Evolutionary conservation across 2,113 vertebrate genomes (phyloP), one percentile per base, ranked within the genome.

Genomic region (Alaudala cheleensis): DNA sequence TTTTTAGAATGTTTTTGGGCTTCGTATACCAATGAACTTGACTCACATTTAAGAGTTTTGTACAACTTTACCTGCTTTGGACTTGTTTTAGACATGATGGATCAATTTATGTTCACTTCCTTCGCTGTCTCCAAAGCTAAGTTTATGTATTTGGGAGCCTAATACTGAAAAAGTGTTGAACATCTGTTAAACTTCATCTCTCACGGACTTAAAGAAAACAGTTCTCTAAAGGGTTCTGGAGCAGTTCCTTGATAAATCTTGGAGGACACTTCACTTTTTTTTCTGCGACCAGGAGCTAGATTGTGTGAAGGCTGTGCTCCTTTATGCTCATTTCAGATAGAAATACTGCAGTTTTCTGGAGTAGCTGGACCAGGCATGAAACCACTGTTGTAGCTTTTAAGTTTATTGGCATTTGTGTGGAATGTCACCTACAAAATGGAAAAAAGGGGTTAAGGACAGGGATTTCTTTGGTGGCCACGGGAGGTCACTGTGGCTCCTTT

Each of bases 401-500:
- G 18, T 85, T 92, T 53, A 39, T 82, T 57, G 50, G 22, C 6
- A 2, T 73, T 86, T 69, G 20, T 83, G 45, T 71, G 51, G 37
- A 83, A 51, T 54, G 40, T 23, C 39, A 3, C 14, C 31, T 90
- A 69, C 21, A 47, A 72, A 86, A 79, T 60, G 2, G 7, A 24
- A 47, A 31, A 61, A 61, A 66, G n/a, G 16, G 8, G 20, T 66
- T 51, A 31, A 83, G 64, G 54, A 65, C 22, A 8, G 29, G 66
- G 70, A 87, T 95, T 93, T 91, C 44, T 40, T 21, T 40, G n/a
- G 54, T 81, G 74, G 69, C 96, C 94, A 91, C 57, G 7, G 66
- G 94, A 91, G 93, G 96, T 95, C 94, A 67, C 92, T 95, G 92
- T 94, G 73, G 19, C 66, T 96, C 80, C 65, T 90, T 72, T 10